Conservation (phyloP, 30 jellyfish, hydroid and myxozoan species). For the Hydractinia symbiolongicarpus region DNA sequence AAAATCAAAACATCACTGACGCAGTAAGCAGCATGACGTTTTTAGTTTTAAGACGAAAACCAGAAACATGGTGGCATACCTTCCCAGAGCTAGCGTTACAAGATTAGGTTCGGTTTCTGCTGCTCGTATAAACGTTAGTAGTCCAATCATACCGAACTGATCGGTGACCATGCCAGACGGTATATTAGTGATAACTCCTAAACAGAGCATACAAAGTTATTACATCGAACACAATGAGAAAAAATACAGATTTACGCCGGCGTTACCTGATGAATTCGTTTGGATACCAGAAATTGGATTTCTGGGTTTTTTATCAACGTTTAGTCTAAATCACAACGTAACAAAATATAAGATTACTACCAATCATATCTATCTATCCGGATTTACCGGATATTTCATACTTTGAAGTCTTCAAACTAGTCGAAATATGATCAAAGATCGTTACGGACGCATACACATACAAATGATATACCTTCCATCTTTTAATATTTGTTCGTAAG, state of each 20-base stretch:
- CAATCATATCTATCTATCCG: not conserved
- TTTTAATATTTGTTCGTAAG: constrained; percentile 81
- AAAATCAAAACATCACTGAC: not conserved
- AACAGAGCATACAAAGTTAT: not conserved
- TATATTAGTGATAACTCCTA: constrained; percentile 91
- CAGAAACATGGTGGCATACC: constrained; percentile 31
- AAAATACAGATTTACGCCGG: not conserved
- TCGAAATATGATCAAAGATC: too few relatives aligned
- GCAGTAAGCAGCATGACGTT: not conserved
- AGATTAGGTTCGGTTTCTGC: constrained; percentile 98
- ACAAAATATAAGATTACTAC: not conserved
- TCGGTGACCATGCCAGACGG: constrained; percentile 99
- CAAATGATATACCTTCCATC: constrained; percentile 74
- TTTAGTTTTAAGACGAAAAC: too few relatives aligned
- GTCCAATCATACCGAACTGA: constrained; percentile 96
- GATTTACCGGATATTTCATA: too few relatives aligned
- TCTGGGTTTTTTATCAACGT: constrained; percentile 59
- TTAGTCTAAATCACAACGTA: constrained; percentile 37
- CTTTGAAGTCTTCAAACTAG: too few relatives aligned
- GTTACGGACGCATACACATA: too few relatives aligned
- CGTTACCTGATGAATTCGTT: constrained; percentile 89
- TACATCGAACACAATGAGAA: not conserved
- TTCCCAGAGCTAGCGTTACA: constrained; percentile 95
- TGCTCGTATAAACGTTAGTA: constrained; percentile 91
- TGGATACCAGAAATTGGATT: constrained; percentile 86